A percentile compares a stretch with the other conserved stretches of the same genome.
Evolutionary conservation across 2,113 vertebrate genomes (phyloP).

Genomic region (Arizona elegans): DNA sequence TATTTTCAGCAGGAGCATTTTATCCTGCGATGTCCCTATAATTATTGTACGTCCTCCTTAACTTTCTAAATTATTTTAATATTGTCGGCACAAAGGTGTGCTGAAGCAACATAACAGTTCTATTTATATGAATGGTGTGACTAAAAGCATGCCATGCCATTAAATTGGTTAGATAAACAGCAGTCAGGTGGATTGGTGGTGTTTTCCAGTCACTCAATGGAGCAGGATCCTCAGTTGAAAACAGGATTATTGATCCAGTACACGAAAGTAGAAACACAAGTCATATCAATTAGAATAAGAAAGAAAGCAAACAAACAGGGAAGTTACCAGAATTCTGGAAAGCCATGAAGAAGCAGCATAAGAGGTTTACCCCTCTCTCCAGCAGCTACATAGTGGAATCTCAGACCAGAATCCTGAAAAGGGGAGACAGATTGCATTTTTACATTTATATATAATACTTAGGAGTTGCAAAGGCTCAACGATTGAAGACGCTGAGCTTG

Average conservation of each 20-base stretch:
- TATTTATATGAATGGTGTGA: constrained; percentile 36
- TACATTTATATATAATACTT: neutral
- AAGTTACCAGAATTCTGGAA: constrained; percentile 97
- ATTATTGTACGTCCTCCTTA: constrained; percentile 7
- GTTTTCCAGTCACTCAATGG: constrained; percentile 16
- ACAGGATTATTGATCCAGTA: neutral
- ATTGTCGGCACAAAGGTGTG: neutral
- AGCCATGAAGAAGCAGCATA: constrained; percentile 94
- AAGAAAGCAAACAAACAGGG: neutral
- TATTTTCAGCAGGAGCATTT: neutral
- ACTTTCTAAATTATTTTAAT: constrained; percentile 21
- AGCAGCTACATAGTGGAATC: constrained; percentile 96
- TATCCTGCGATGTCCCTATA: constrained; percentile 19
- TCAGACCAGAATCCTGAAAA: constrained; percentile 89
- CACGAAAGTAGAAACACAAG: neutral
- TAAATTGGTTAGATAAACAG: constrained; percentile 13
- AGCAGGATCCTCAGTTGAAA: neutral
- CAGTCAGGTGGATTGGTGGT: neutral
- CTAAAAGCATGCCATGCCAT: constrained; percentile 6
- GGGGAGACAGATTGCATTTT: constrained; percentile 11
- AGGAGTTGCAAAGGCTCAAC: neutral
- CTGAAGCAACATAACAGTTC: neutral
- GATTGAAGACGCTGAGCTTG: neutral
- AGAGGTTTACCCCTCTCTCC: constrained; percentile 95
- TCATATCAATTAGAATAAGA: neutral